Percentiles rank a stretch among this genome's conserved stretches.
Conservation (phyloP, 1,140 invertebrate genomes). For the Drosophila yakuba region DNA sequence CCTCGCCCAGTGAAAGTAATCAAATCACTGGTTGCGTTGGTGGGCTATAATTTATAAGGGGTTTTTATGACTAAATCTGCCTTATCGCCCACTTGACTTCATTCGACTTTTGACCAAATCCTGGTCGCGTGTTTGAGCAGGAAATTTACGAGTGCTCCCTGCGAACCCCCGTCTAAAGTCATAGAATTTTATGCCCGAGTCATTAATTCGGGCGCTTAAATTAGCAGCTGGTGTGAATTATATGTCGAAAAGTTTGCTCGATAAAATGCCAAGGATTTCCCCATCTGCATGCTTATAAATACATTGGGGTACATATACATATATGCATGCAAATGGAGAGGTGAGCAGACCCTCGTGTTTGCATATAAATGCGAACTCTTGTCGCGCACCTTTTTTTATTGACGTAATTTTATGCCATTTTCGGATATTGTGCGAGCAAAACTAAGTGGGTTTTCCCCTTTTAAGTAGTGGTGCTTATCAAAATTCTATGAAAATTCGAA, state of each 20-base stretch:
- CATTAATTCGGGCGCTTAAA: conserved; percentile 76
- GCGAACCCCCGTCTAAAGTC: conserved; percentile 42
- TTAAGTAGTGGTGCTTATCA: conserved; percentile 50
- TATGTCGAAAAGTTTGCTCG: conserved; percentile 77
- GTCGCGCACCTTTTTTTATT: conserved; percentile 76
- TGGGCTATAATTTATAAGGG: conserved; percentile 36
- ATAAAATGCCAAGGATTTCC: conserved; percentile 52
- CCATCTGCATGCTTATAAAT: conserved; percentile 9
- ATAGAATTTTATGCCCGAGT: conserved; percentile 62
- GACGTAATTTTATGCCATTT: conserved; percentile 70
- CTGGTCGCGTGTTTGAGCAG: conserved; percentile 34
- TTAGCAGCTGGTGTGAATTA: conserved; percentile 81
- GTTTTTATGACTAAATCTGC: conserved; percentile 49
- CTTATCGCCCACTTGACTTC: conserved; percentile 22
- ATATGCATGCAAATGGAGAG: conserved; percentile 24
- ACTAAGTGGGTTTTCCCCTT: conserved; percentile 28
- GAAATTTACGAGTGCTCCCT: conserved; percentile 36
- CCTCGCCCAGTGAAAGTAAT: conserved; percentile 11
- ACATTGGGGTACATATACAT: conserved; percentile 14
- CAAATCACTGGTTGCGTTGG: conserved; percentile 6
- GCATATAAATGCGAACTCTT: conserved; percentile 52
- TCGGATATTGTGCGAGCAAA: conserved; percentile 39
- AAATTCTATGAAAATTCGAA: conserved; percentile 78
- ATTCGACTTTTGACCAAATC: conserved; percentile 39
- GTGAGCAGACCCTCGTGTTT: conserved; percentile 35